A percentile compares a stretch with the other conserved stretches of the same genome.
These are phyloP conservation scores for Brienomyrus brachyistius DNA, from an alignment of 2,113 vertebrate species.

Conservation along the genomic window DNA sequence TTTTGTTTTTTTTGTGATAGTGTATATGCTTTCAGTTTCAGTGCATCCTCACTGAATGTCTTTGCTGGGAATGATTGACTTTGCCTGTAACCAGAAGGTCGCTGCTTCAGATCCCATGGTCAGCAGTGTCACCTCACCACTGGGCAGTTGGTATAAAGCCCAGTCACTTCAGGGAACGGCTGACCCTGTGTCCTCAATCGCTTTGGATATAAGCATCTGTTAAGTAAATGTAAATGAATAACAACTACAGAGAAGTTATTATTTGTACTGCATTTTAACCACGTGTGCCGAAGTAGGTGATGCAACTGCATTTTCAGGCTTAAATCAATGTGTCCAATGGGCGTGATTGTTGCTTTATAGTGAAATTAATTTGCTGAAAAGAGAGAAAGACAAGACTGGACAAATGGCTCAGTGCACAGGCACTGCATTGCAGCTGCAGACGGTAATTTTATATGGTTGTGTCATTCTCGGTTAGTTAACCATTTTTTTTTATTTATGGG, in stretches of 20 bases:
- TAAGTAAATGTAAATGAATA: not conserved
- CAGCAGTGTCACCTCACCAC: not conserved
- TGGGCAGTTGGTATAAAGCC: not conserved
- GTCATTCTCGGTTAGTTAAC: not conserved
- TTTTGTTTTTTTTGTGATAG: not conserved
- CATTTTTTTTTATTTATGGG: not conserved
- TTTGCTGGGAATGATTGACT: not conserved
- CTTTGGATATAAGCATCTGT: not conserved
- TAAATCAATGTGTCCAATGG: not conserved
- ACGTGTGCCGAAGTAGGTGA: not conserved
- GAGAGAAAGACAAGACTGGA: not conserved
- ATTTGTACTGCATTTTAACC: not conserved
- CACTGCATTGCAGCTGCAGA: not conserved
- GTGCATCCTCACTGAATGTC: not conserved
- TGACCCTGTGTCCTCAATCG: not conserved
- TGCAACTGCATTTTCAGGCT: not conserved
- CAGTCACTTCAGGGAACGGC: not conserved
- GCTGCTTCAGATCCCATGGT: not conserved
- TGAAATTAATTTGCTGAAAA: not conserved
- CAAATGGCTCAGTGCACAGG: not conserved
- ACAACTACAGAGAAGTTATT: not conserved
- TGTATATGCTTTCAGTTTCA: not conserved
- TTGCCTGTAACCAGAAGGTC: not conserved
- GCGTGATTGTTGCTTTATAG: not conserved
- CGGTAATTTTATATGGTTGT: not conserved